Evolutionary conservation across 1,140 invertebrate species (phyloP).

Genomic region (Pachypeltis micranthus): DNA sequence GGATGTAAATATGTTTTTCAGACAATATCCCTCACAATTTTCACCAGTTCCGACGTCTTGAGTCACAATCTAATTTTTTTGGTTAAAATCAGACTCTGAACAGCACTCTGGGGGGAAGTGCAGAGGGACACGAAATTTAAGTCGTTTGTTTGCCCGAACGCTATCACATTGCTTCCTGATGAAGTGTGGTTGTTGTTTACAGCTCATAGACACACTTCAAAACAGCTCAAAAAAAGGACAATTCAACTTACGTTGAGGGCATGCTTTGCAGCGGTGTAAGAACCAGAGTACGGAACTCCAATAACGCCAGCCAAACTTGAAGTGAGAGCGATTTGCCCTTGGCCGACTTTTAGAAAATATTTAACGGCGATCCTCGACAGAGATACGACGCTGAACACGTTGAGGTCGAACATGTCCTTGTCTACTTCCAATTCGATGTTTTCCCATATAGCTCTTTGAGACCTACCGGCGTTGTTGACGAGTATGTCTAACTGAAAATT

Average conservation of each 20-base stretch:
- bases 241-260: conserved; percentile 56
- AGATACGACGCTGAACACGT: conserved; percentile 64
- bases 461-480: conserved; percentile 70
- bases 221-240: neutral
- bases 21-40: no score
- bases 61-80: no score
- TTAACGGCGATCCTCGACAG: conserved; percentile 53
- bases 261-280: conserved; percentile 69
- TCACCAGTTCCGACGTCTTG: no score
- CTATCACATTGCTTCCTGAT: no score
- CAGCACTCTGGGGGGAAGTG: no score
- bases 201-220: no score
- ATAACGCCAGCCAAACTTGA: conserved; percentile 59
- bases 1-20: no score
- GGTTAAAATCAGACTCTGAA: no score
- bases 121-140: no score
- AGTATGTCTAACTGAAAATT: conserved; percentile 55
- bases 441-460: conserved; percentile 65
- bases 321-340: conserved; percentile 58
- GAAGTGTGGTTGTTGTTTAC: no score
- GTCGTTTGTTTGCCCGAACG: no score
- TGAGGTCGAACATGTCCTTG: conserved; percentile 63
- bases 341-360: conserved; percentile 47
- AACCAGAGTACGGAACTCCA: conserved; percentile 56
- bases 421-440: conserved; percentile 65